Evolutionary conservation across 2,888 invertebrate genomes (phyloP), one percentile per base, ranked within the genome.

Genomic region (Sinohyriopsis cumingii): DNA sequence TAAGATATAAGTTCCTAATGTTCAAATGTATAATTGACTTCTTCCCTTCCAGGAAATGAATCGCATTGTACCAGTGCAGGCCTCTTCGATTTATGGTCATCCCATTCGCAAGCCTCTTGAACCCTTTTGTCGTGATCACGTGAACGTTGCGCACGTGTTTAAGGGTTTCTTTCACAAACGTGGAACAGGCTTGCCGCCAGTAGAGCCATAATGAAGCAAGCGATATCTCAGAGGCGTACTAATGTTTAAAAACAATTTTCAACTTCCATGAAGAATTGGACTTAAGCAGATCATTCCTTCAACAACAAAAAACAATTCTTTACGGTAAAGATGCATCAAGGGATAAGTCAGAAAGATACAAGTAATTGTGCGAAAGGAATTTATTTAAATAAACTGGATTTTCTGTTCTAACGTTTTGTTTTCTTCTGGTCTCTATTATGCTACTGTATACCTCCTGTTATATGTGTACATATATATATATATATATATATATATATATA

Each of bases 81-180:
- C 82, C 3, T 86, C 85, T 15, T 80, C 84, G 12, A 69, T 67
- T 53, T 86, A 84, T 67, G 85, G 85, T 9, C 71, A 79, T 12
- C 69, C 80, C 9, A 62, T 79, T 7, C 33, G 77, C 55, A 54
- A 71, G 12, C 74, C 77, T 6, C 65, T 84, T 45, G 82, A 84
- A 54, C 71, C 75, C 1, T 77, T 81, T 28, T 25, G 65, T 19
- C 72, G 85, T 19, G 68, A 65, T 7, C 72, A 80, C 60, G 81
- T 77, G 33, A 71, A 82, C 9, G 80, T 84, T 5, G 82, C 82
- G 56, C 75, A 78, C 55, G 78, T 82, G 1, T 62, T 73, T n/a
- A 84, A 84, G 59, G 83, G 82, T 7, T 86, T 86, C 73, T 83
- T 75, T 65, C 67, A 79, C 67, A 80, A 64, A 54, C 69, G 84